phyloP scores from a whole-genome alignment of 2,888 invertebrate species.

The Drosophila tripunctata region DNA sequence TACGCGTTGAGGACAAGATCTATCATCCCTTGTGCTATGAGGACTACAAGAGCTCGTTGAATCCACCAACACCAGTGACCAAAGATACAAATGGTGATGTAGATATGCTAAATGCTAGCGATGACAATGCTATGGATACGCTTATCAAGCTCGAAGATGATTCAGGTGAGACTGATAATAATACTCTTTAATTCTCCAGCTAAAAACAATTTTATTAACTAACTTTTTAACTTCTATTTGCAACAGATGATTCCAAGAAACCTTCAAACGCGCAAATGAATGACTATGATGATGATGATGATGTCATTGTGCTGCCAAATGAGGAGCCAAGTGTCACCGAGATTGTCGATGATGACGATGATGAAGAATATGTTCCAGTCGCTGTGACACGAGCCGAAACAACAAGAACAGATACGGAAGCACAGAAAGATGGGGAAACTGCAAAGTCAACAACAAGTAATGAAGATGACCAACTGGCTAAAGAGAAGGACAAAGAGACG shows the following conservation, averaged over 20 bases:
- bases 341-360: constrained; percentile 85
- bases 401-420: constrained; percentile 25
- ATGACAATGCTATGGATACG: constrained; percentile 82
- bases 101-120: constrained; percentile 66
- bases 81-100: constrained; percentile 37
- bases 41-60: constrained; percentile 88
- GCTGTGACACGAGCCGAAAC: constrained; percentile 63
- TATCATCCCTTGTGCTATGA: constrained; percentile 96
- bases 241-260: constrained; percentile 37
- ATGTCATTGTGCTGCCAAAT: constrained; percentile 88
- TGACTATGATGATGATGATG: constrained; percentile 87
- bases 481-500: constrained; percentile 4
- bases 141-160: constrained; percentile 80
- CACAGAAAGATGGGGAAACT: constrained; percentile 23
- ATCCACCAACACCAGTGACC: constrained; percentile 64
- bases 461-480: constrained; percentile 4
- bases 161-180: constrained; percentile 32
- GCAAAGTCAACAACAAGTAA: not conserved
- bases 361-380: constrained; percentile 84
- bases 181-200: not conserved
- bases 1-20: constrained; percentile 89
- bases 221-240: not conserved
- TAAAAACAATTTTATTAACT: not conserved
- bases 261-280: constrained; percentile 20
- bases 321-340: constrained; percentile 88